Evolutionary conservation across 1,140 invertebrate genomes (phyloP), one percentile per base, ranked within the genome.

Genomic region (Stenopsyche tienmushanensis): DNA sequence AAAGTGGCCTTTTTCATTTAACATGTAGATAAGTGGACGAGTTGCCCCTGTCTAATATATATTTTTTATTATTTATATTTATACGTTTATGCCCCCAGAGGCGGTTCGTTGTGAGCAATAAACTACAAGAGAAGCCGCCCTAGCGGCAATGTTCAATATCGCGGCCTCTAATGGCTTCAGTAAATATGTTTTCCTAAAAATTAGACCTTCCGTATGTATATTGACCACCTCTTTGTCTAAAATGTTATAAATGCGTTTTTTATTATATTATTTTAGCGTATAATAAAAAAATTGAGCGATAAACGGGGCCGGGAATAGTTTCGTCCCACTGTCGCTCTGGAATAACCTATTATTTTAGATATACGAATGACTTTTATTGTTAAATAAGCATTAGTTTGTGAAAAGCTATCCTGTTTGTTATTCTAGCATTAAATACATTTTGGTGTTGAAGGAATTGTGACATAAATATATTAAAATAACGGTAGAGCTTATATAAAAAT

Each of bases 61-160:
- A n/a, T 54, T 54, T 34, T 54, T 54, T 54, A n/a, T n/a, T 13
- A 34, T 13, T 5, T 34, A 13, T 34, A 7, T 34, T 5, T 34
- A 34, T 34, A 34, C 29, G 29, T 34, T 34, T 13, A 20, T 23
- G 21, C 29, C 24, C 23, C 54, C 29, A 57, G 23, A 57, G 54
- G 54, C 54, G 54, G 54, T 57, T 57, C 34, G 54, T 57, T 57
- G 54, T 57, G n/a, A 42, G 54, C 54, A 57, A 57, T 57, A 57
- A 57, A 57, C 54, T 57, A 57, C 13, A 50, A 57, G 34, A 29
- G 34, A 29, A 39, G 54, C 54, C 54, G 54, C 54, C 54, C 54
- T 34, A 26, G 21, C 29, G 18, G 29, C 54, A 20, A 57, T 39
- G 42, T 57, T 42, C 54, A 57, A 54, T 54, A 54, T 17, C 52